Percentiles rank a stretch among this genome's conserved stretches.
Conservation (phyloP, 1,140 invertebrate genomes). For the Bombus fervidus region DNA sequence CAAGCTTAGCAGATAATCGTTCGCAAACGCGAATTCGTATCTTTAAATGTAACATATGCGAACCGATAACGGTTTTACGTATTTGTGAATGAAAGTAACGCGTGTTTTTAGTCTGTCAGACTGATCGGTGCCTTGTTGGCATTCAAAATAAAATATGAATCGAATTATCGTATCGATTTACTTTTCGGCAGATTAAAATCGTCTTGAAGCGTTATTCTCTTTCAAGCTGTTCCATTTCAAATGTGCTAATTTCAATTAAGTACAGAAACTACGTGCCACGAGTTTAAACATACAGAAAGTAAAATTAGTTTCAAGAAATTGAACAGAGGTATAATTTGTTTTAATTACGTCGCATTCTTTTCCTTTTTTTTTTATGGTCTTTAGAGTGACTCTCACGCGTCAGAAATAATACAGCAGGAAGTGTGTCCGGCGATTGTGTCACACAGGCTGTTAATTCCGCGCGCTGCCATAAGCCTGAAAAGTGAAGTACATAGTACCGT, state of each 20-base stretch:
- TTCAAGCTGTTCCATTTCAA: too few species aligned
- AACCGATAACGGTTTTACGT: neutral
- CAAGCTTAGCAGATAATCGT: neutral
- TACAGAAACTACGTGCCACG: too few species aligned
- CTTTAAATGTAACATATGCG: neutral
- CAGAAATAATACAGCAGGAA: slow-evolving; percentile 38
- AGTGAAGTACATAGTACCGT: slow-evolving; percentile 32
- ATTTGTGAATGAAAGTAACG: neutral
- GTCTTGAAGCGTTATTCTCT: too few species aligned
- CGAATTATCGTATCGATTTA: slow-evolving; percentile 1
- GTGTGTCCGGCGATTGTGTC: neutral
- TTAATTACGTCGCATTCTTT: slow-evolving; percentile 1
- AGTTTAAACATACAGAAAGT: neutral
- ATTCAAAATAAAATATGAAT: neutral
- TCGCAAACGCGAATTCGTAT: neutral
- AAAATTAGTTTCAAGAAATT: neutral
- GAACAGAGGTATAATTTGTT: neutral
- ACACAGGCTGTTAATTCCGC: slow-evolving; percentile 25
- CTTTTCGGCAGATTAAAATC: neutral
- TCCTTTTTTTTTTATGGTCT: neutral
- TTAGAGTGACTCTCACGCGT: neutral
- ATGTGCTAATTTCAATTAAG: neutral
- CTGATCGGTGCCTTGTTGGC: neutral
- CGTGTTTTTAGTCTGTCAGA: neutral
- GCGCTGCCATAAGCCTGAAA: slow-evolving; percentile 32